These are phyloP conservation scores for Engystomops pustulosus DNA, from an alignment of 2,113 vertebrate species.

Conservation along the genomic window DNA sequence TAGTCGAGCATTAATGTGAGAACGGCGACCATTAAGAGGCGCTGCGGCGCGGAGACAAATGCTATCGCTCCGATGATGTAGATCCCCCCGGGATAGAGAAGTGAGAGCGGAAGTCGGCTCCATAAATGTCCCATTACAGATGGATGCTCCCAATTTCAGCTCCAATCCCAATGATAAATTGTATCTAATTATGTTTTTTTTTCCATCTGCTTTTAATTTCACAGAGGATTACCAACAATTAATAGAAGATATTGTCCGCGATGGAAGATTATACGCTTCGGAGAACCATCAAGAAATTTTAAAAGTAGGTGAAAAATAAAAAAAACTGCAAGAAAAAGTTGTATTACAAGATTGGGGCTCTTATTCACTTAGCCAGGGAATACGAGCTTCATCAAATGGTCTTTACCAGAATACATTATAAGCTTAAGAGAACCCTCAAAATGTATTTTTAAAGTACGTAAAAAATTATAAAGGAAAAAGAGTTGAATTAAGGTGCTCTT, in stretches of 20 bases:
- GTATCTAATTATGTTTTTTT: background rate
- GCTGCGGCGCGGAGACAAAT: background rate
- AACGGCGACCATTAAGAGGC: background rate
- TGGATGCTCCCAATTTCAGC: slow-evolving; percentile 29
- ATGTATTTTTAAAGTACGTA: no score
- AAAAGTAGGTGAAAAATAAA: slow-evolving; percentile 75
- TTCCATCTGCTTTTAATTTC: slow-evolving; percentile 57
- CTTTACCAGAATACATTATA: no score
- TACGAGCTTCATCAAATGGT: no score
- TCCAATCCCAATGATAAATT: slow-evolving; percentile 9
- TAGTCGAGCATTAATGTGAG: background rate
- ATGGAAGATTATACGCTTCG: slow-evolving; percentile 89
- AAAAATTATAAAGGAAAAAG: no score
- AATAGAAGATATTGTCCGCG: slow-evolving; percentile 92
- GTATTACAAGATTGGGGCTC: background rate
- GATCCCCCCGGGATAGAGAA: background rate
- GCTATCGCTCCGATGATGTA: background rate
- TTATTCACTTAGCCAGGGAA: background rate
- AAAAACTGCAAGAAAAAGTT: background rate
- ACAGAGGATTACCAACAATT: slow-evolving; percentile 94
- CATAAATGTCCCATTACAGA: slow-evolving; percentile 13
- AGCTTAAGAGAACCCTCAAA: no score
- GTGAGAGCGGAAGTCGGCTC: background rate
- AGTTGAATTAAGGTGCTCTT: no score
- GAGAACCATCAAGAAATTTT: slow-evolving; percentile 95